Conservation (phyloP, 37 sponge, comb jelly and placozoan genomes). For the Petrosia ficiformis region DNA sequence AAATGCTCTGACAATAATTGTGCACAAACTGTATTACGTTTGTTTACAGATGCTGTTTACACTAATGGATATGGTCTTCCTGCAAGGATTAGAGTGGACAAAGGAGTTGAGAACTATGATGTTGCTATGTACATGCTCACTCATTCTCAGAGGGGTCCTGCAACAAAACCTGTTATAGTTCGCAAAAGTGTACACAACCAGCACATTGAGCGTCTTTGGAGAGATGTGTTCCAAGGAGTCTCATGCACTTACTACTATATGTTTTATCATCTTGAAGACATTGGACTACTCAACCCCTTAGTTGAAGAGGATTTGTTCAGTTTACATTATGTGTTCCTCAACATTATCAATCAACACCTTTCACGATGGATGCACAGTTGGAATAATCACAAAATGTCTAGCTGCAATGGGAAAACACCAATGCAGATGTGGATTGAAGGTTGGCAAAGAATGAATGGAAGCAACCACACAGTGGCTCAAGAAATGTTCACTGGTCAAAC, state of each 20-base stretch:
- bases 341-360: constrained; percentile 17
- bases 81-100: constrained; percentile 30
- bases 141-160: constrained; percentile 33
- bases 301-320: constrained; percentile 23
- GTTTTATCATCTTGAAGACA: constrained; percentile 24
- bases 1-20: constrained; percentile 23
- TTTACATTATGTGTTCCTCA: constrained; percentile 25
- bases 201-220: constrained; percentile 37
- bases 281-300: constrained; percentile 1
- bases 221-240: constrained; percentile 37
- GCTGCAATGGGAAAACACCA: background rate
- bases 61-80: constrained; percentile 35
- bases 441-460: background rate
- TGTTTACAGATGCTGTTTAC: constrained; percentile 14
- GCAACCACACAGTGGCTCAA: background rate
- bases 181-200: constrained; percentile 49
- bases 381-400: constrained; percentile 16
- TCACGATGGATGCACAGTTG: constrained; percentile 20
- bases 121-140: constrained; percentile 39
- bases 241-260: constrained; percentile 1
- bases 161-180: constrained; percentile 36
- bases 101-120: constrained; percentile 35
- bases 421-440: constrained; percentile 17
- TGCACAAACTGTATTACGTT: constrained; percentile 24
- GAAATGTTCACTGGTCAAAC: background rate